Evolutionary conservation across 2,113 vertebrate genomes (phyloP).

Genomic region (Mustelus asterias): DNA sequence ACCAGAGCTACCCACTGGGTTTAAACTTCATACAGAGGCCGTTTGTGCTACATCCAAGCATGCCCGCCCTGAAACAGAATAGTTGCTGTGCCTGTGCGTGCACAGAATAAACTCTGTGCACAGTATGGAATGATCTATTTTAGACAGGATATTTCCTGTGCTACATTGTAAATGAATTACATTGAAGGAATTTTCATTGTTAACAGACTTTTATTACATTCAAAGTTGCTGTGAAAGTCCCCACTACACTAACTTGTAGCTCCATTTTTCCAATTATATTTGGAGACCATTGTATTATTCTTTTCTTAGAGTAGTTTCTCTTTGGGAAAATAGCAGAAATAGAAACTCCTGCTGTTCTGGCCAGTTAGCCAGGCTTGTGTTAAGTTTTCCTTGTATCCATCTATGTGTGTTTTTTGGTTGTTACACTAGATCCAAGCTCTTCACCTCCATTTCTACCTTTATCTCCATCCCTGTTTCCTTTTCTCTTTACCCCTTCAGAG

Average conservation of each 20-base stretch:
- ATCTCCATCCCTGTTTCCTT: no score
- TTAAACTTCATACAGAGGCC: background rate
- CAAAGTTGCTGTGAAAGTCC: background rate
- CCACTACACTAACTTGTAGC: background rate
- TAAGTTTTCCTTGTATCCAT: no score
- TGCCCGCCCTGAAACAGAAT: background rate
- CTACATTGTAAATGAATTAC: background rate
- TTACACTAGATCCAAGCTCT: no score
- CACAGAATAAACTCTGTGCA: background rate
- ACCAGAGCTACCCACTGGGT: background rate
- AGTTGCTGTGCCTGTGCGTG: background rate
- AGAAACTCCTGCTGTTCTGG: background rate
- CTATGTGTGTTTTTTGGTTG: no score
- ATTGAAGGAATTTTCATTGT: background rate
- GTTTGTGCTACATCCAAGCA: background rate
- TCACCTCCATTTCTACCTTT: no score
- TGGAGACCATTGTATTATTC: background rate
- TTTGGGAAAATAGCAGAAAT: background rate
- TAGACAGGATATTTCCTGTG: background rate
- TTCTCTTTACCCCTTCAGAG: no score
- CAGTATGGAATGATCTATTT: background rate
- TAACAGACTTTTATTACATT: background rate
- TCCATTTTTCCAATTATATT: background rate
- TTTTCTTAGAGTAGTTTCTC: background rate
- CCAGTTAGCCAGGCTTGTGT: no score